Base-by-base conservation (phyloP, 2,113 vertebrate genomes). In the Lethenteron reissneri region DNA sequence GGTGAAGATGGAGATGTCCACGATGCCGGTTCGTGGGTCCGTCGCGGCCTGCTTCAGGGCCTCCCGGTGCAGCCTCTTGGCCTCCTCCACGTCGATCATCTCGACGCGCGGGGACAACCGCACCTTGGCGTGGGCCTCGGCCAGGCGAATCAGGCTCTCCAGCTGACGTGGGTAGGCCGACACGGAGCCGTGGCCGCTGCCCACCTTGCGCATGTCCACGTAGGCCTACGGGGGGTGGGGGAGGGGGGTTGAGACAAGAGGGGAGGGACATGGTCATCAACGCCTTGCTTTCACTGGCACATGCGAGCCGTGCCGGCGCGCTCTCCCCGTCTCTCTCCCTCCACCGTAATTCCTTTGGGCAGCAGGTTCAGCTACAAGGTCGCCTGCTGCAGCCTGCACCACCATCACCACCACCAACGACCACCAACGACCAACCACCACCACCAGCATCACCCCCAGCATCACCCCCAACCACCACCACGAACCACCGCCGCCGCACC, bases 21-120 rank as follows among this genome's bases (percentile, higher is more conserved):
- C 94, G 68, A 99, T 94, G 70, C 94, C 94, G 0, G 92, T 99
- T 72, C 85, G 84, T 15, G 94, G 94, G 72, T 99, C 94, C 0
- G 94, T 99, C 6, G 94, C 92, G 3, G 94, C 88, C 74, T 99
- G 94, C 75, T 99, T 99, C 71, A 99, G 84, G n/a, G 94, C 94
- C 74, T 99, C 94, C n/a, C 91, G 79, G 75, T 97, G 91, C 21
- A 99, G 86, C 68, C 90, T 83, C 75, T 92, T 97, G 9, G 94
- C 94, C 76, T 97, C 92, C 78, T 99, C 94, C 41, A 99, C 94
- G 8, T 97, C 92, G 6, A 92, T 78, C 4, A 78, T 87, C 80
- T 95, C 92, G 8, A 99, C 94, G 75, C 86, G 91, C 60, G 81
- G 80, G n/a, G 87, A 94, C 79, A 97, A 96, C 70, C 94, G 88